Percentiles rank a stretch among this genome's conserved stretches.
Evolutionary conservation across 1,140 invertebrate genomes (phyloP).

Genomic region (Cydia pomonella): DNA sequence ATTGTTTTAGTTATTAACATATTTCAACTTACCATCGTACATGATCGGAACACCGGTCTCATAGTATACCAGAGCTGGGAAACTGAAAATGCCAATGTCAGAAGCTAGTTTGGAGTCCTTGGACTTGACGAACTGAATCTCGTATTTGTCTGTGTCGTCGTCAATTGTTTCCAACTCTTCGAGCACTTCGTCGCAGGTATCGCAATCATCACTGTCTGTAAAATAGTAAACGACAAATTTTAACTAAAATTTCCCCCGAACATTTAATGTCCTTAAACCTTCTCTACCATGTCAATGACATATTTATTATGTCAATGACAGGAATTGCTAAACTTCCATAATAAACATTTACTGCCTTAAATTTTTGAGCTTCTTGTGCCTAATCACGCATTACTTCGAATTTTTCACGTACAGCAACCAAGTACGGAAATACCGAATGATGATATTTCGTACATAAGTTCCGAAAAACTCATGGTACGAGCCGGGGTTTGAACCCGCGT

Average conservation of each 20-base stretch:
- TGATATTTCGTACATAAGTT: no score
- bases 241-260: background rate
- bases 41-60: slow-evolving; percentile 96
- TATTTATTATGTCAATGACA: no score
- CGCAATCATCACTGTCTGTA: slow-evolving; percentile 91
- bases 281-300: no score
- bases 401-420: no score
- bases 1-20: background rate
- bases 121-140: slow-evolving; percentile 96
- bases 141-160: slow-evolving; percentile 95
- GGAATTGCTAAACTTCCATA: no score
- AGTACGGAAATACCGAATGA: no score
- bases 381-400: no score
- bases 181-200: slow-evolving; percentile 90
- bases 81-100: slow-evolving; percentile 94
- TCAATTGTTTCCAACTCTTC: slow-evolving; percentile 96
- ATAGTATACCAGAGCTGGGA: slow-evolving; percentile 94
- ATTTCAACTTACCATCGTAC: slow-evolving; percentile 91
- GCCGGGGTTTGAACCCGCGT: no score
- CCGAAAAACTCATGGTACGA: no score
- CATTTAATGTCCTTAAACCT: no score
- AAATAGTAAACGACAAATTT: slow-evolving; percentile 36
- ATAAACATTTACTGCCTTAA: no score
- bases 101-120: slow-evolving; percentile 94
- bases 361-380: no score